These are phyloP conservation scores for Pseudopleuronectes americanus DNA, from an alignment of 2,797 vertebrate genomes.

Conservation along the genomic window DNA sequence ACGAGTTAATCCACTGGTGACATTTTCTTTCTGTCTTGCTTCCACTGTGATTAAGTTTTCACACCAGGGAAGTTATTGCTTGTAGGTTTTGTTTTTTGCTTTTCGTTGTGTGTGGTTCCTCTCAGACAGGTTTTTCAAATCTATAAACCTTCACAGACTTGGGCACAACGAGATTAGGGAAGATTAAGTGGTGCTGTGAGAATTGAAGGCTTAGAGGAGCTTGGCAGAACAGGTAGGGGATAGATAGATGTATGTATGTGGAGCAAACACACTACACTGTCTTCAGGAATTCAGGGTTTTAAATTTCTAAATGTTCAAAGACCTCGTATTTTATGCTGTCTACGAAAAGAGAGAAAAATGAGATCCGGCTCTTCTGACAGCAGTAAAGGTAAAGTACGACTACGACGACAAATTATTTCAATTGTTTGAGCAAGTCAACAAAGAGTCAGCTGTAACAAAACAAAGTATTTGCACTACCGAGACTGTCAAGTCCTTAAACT, in stretches of 20 bases:
- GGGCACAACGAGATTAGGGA: conserved; percentile 29
- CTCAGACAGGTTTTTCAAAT: conserved; percentile 10
- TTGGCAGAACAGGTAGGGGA: conserved; percentile 12
- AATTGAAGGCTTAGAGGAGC: conserved; percentile 35
- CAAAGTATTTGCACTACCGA: conserved; percentile 14
- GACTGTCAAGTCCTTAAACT: background rate
- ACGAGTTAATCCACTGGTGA: conserved; percentile 1
- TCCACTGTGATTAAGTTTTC: conserved; percentile 23
- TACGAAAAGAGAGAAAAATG: background rate
- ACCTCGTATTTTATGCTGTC: background rate
- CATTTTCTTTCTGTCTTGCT: conserved; percentile 14
- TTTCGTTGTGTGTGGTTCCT: conserved; percentile 16
- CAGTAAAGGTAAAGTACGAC: background rate
- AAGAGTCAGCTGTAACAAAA: conserved; percentile 11
- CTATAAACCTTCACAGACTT: conserved; percentile 22
- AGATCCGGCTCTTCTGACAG: background rate
- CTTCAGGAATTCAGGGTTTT: background rate
- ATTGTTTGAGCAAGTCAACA: background rate
- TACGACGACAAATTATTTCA: background rate
- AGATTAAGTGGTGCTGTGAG: conserved; percentile 41
- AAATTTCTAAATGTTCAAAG: background rate
- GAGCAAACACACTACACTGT: background rate
- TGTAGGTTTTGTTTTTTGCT: background rate
- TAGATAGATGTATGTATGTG: conserved; percentile 10
- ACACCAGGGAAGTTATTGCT: conserved; percentile 11